Conservation (phyloP, 2,797 vertebrate genomes). For the Macrochelys suwanniensis region DNA sequence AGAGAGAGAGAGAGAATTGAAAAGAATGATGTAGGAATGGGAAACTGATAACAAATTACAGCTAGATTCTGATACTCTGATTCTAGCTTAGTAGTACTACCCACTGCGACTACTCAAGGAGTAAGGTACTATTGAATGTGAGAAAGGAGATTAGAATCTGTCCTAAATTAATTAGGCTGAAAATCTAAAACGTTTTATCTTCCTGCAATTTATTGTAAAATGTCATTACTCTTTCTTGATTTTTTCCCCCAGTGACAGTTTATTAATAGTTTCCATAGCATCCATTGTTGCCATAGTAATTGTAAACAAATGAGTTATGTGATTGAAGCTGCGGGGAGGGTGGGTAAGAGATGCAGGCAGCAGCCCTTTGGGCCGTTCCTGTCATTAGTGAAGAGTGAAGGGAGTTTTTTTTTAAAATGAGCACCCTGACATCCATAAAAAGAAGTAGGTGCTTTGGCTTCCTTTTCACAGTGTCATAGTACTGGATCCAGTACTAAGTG, state of each 20-base stretch:
- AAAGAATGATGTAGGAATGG: background rate
- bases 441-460: background rate
- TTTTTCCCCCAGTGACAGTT: constrained; percentile 6
- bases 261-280: constrained; percentile 66
- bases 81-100: background rate
- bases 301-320: constrained; percentile 74
- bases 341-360: constrained; percentile 24
- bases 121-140: background rate
- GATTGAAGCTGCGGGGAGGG: constrained; percentile 18
- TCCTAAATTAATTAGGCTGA: background rate
- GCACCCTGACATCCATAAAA: constrained; percentile 1
- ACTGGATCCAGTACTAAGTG: background rate
- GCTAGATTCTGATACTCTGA: background rate
- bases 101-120: background rate
- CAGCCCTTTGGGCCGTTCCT: constrained; percentile 40
- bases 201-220: background rate
- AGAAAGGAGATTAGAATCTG: constrained; percentile 10
- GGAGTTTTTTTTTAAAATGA: background rate
- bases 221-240: background rate
- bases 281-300: constrained; percentile 64
- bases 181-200: constrained; percentile 28
- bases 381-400: background rate
- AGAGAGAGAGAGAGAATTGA: background rate
- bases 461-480: background rate
- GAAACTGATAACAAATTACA: background rate